Conservation (phyloP, 92 coral and sea anemone species). For the Epizoanthus illoricatus region DNA sequence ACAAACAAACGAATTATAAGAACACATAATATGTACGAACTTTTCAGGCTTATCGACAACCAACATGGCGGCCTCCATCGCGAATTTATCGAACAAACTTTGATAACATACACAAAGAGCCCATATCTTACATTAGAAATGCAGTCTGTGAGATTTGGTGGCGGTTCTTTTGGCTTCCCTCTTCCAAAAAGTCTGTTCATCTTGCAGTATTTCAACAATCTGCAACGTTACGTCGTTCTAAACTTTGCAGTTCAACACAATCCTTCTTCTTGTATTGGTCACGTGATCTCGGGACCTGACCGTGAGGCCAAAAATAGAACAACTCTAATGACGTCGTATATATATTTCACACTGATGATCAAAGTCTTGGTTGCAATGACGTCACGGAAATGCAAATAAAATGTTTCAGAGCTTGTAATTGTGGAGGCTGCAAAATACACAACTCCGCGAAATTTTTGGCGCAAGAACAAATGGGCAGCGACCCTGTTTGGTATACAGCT, state of each 20-base stretch:
- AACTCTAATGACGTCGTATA: conserved; percentile 15
- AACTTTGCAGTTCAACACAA: background rate
- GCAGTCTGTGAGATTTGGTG: conserved; percentile 95
- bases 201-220: conserved; percentile 29
- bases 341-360: no score
- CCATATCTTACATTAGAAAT: conserved; percentile 75
- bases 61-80: background rate
- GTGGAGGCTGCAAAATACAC: no score
- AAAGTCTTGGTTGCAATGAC: no score
- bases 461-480: no score
- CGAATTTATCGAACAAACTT: background rate
- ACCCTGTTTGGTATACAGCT: no score
- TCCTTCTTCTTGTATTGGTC: conserved; percentile 7
- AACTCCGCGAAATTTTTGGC: no score
- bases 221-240: background rate
- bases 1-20: conserved; percentile 2
- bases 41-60: background rate
- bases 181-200: conserved; percentile 97
- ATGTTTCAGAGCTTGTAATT: no score
- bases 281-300: conserved; percentile 28
- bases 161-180: conserved; percentile 95
- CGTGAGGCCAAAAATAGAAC: conserved; percentile 16
- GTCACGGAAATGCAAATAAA: no score
- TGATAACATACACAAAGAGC: background rate
- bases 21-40: background rate